Conservation (phyloP, 2,888 invertebrate genomes). For the Parthenolecanium corni region DNA sequence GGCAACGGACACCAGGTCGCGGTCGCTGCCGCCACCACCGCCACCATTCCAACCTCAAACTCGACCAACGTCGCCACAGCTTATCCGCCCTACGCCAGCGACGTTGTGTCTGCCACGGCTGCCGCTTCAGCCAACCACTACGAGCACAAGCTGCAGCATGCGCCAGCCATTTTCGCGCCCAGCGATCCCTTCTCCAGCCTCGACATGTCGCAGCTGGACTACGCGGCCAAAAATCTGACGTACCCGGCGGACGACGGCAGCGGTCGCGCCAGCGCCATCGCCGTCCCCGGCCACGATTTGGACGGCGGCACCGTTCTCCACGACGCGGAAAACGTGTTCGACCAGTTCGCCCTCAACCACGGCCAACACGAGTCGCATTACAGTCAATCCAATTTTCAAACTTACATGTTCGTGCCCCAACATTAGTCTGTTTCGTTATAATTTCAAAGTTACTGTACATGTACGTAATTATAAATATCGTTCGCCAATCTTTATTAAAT, state of each 20-base stretch:
- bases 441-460: not conserved
- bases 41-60: too few relatives aligned
- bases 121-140: not conserved
- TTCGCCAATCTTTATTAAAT: too few relatives aligned
- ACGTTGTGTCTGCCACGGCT: not conserved
- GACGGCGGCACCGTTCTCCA: constrained; percentile 2
- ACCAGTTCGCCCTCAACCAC: constrained; percentile 4
- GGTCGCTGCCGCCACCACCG: not conserved
- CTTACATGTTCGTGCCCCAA: constrained; percentile 19
- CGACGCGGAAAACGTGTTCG: constrained; percentile 13
- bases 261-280: constrained; percentile 11
- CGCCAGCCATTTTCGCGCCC: constrained; percentile 5
- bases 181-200: constrained; percentile 22
- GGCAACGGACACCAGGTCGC: not conserved
- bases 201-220: constrained; percentile 21
- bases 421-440: constrained; percentile 1
- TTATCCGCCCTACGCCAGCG: not conserved
- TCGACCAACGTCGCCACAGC: not conserved
- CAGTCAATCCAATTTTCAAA: constrained; percentile 13
- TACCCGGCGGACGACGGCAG: constrained; percentile 8
- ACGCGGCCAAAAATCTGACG: constrained; percentile 6
- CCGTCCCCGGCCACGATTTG: not conserved
- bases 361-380: not conserved
- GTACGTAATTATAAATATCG: too few relatives aligned
- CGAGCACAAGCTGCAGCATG: constrained; percentile 6